These are phyloP conservation scores for Bos taurus DNA, from an alignment of 2,113 vertebrate genomes.

Conservation along the genomic window DNA sequence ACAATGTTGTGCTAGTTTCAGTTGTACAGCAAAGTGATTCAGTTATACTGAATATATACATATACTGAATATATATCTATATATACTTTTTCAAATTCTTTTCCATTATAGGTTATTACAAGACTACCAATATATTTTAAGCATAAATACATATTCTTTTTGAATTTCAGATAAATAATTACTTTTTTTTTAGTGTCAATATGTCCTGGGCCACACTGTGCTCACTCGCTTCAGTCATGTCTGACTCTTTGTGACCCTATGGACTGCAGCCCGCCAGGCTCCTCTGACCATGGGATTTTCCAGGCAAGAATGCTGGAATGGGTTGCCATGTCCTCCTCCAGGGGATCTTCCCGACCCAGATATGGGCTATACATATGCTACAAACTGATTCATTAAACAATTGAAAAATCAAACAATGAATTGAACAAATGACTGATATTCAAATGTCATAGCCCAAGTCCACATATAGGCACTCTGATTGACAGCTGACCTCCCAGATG, in stretches of 20 bases:
- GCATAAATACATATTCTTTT: not conserved
- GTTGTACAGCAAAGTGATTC: not conserved
- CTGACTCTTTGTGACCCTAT: not conserved
- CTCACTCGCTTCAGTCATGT: not conserved
- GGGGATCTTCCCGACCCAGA: not conserved
- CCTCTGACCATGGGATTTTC: not conserved
- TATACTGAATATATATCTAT: not conserved
- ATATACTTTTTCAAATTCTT: not conserved
- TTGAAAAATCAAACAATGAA: not conserved
- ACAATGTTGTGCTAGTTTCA: not conserved
- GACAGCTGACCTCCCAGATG: not conserved
- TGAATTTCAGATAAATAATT: not conserved
- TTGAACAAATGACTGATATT: not conserved
- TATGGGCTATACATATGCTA: not conserved
- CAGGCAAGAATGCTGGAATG: not conserved
- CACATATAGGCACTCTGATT: not conserved
- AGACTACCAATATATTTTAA: not conserved
- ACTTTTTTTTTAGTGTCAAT: not conserved
- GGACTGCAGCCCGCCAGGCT: not conserved
- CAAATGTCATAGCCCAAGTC: not conserved
- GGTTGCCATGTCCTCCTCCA: not conserved
- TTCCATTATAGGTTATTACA: not conserved
- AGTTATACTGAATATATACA: not conserved
- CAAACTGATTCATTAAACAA: not conserved
- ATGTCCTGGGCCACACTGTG: not conserved